Percentiles rank a stretch among this genome's conserved stretches.
Conservation (phyloP, 2,888 invertebrate species). For the Nasonovia ribisnigri region DNA sequence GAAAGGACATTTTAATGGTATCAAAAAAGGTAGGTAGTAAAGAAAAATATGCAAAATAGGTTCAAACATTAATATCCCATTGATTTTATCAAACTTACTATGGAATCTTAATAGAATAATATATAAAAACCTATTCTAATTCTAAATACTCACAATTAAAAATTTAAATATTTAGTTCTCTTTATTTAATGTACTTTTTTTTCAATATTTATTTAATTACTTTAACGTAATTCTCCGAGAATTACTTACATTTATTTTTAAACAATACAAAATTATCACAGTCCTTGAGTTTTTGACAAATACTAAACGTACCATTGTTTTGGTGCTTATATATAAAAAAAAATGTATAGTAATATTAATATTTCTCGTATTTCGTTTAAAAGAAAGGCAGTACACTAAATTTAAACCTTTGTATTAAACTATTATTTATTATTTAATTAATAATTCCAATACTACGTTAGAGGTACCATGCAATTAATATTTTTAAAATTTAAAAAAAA, state of each 20-base stretch:
- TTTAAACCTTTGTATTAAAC: not conserved
- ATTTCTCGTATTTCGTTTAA: not conserved
- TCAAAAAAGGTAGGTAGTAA: not conserved
- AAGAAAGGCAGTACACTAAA: not conserved
- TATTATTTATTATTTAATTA: not conserved
- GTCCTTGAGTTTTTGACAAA: not conserved
- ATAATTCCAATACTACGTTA: not conserved
- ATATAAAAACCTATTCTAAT: not conserved
- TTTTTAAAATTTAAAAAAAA: not conserved
- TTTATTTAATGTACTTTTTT: not conserved
- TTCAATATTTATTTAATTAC: not conserved
- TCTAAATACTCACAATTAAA: not conserved
- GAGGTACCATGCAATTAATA: not conserved
- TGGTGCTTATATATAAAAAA: not conserved
- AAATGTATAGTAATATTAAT: not conserved
- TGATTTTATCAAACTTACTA: not conserved
- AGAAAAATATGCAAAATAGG: not conserved
- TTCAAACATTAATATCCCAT: not conserved
- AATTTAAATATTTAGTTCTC: not conserved
- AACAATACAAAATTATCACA: not conserved
- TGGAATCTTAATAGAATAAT: not conserved
- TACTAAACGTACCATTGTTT: not conserved
- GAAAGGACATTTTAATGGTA: not conserved
- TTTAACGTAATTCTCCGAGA: not conserved
- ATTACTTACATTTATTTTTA: not conserved